Base-by-base conservation (phyloP, 2,113 vertebrate species). In the Otolemur garnettii region DNA sequence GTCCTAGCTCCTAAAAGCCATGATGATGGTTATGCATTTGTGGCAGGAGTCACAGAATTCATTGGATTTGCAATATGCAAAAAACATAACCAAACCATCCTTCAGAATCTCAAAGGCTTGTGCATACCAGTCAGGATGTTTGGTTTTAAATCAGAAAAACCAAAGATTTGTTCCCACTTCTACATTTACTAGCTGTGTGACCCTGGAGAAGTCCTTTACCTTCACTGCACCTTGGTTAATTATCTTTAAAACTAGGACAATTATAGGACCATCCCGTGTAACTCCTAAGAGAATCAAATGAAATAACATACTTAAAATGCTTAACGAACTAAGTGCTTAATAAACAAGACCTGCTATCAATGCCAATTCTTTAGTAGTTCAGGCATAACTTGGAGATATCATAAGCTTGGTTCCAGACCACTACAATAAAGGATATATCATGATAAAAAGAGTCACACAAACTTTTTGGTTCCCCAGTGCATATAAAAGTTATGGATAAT, bases 231-330 rank as follows among this genome's bases (percentile, higher is more conserved):
- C 75, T 87, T 90, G 5, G 14, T 60, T 95, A 92, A 68, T 83
- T 55, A 90, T 66, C 50, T 45, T 64, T 53, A 87, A 95, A 95
- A 90, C 13, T 18, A 12, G 35, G 75, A 62, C 35, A 45, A 45
- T 17, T 53, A 35, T n/a, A 60, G 53, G 55, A 87, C 35, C 10
- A 26, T 87, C 22, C 45, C n/a, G 17, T 3, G 74, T 57, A 95
- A 84, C 55, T 87, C 59, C 60, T 45, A 68, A 71, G 69, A 60
- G 28, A 92, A 55, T 26, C 59, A 53, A 92, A 89, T 55, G 24
- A 92, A 33, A 94, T 81, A 80, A 57, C 24, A 81, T 21, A 92
- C 64, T 71, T 77, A 80, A 81, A 85, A 18, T 24, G 26, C 24
- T 55, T 71, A 77, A 30, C 42, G 35, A 57, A 59, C 1, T 12